Base-by-base conservation (phyloP, 2,888 invertebrate genomes). In the Chrysopilus asiliformis region DNA sequence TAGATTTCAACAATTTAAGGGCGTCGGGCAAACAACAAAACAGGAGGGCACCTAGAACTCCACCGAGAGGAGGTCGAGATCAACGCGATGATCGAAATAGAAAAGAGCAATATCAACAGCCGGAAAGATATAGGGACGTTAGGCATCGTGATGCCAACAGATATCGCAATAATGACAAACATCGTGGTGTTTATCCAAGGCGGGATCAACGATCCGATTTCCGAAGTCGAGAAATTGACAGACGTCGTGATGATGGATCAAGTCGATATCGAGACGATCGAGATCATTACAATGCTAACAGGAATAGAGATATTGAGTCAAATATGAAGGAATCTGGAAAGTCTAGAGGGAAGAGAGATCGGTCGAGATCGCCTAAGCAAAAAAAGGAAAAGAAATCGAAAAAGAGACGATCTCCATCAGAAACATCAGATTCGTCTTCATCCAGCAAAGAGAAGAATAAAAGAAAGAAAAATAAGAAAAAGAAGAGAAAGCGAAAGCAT, bases 1-100 rank as follows among this genome's bases (percentile, higher is more conserved):
- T 44, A 1, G 44, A 44, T 20, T 44, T 44, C 24, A 20, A 37
- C 18, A 34, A 41, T 32, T 19, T 43, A 10, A 24, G 43, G 9
- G 34, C 22, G 12, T 10, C 32, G 2, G 22, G 13, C 4, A 26
- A 18, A 4, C 24, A 10, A 13, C 17, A 13, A 17, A 27, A 27
- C 28, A 32, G 38, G 12, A 29, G 26, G 14, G 28, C 26, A 19
- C 33, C 30, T 14, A 29, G 17, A 13, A 20, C 17, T 10, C 12
- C 28, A 15, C 10, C 5, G 14, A 15, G 4, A 19, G 14, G 19
- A 13, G 28, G 26, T 10, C 9, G 22, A 5, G 12, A 14, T 17
- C 13, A 16, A 14, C 12, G 30, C 17, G 24, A 30, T 4, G 19
- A 29, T 3, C 12, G 16, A n/a, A n/a, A n/a, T n/a, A n/a, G n/a